A percentile compares a stretch with the other conserved stretches of the same genome.
These are phyloP conservation scores for Xyrichtys novacula DNA, from an alignment of 2,797 vertebrate genomes.

Conservation along the genomic window DNA sequence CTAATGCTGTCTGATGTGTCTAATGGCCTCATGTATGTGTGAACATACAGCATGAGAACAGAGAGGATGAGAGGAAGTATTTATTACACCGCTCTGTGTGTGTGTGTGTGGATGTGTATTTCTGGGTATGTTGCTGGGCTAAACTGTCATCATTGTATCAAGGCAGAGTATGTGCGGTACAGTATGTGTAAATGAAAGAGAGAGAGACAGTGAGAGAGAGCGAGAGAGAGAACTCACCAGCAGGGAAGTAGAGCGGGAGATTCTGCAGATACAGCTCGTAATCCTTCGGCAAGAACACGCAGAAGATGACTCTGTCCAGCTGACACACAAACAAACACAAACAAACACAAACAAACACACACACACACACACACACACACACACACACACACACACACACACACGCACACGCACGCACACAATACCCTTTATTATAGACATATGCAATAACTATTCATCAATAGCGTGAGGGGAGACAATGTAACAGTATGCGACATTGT, in stretches of 20 bases:
- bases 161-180: neutral
- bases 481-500: constrained; percentile 57
- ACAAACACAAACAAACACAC: constrained; percentile 33
- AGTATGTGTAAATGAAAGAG: too few relatives aligned
- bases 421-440: constrained; percentile 60
- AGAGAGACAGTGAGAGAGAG: too few relatives aligned
- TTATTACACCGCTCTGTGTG: constrained; percentile 46
- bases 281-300: constrained; percentile 90
- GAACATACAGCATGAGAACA: constrained; percentile 37
- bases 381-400: constrained; percentile 40
- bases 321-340: constrained; percentile 68
- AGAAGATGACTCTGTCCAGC: constrained; percentile 92
- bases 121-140: constrained; percentile 13
- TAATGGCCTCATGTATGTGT: constrained; percentile 40
- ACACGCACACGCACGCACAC: constrained; percentile 36
- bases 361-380: constrained; percentile 42
- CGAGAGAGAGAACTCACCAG: constrained; percentile 79
- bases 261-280: constrained; percentile 86
- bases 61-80: constrained; percentile 38
- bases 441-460: constrained; percentile 62
- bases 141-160: constrained; percentile 50
- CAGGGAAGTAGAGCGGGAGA: constrained; percentile 90
- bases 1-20: constrained; percentile 26
- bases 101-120: constrained; percentile 25
- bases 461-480: constrained; percentile 47